Conservation (phyloP, 2,797 vertebrate species). For the Lepilemur septentrionalis region DNA sequence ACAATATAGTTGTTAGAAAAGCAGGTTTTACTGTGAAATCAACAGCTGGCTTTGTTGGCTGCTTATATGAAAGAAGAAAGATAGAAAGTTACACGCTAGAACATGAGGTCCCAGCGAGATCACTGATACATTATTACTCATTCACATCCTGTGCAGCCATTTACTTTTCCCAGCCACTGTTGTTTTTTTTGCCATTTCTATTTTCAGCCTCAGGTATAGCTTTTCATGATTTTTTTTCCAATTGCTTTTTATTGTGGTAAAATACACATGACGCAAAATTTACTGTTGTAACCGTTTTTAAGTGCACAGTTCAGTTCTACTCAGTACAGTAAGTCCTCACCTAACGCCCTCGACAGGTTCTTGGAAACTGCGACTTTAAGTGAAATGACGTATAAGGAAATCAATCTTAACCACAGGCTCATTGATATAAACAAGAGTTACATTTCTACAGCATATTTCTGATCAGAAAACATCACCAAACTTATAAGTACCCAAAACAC, state of each 20-base stretch:
- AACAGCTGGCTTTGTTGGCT: neutral
- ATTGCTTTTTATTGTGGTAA: neutral
- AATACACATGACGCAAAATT: neutral
- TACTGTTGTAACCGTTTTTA: neutral
- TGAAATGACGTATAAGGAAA: neutral
- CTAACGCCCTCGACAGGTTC: neutral
- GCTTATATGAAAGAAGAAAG: neutral
- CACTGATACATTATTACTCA: neutral
- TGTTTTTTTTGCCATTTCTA: neutral
- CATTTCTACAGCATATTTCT: neutral
- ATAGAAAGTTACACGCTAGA: neutral
- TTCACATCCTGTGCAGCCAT: neutral
- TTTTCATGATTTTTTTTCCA: neutral
- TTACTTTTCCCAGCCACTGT: neutral
- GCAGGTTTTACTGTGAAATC: neutral
- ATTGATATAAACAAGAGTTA: neutral
- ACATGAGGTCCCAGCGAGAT: neutral
- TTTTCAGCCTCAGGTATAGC: neutral
- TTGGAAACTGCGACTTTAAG: neutral
- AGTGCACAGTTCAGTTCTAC: neutral
- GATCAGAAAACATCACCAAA: neutral
- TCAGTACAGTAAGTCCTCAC: neutral
- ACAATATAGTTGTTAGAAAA: neutral
- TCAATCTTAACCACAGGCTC: neutral
- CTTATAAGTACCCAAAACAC: neutral